Base-by-base conservation (phyloP, 2,888 invertebrate genomes). In the Habrosyne pyritoides region DNA sequence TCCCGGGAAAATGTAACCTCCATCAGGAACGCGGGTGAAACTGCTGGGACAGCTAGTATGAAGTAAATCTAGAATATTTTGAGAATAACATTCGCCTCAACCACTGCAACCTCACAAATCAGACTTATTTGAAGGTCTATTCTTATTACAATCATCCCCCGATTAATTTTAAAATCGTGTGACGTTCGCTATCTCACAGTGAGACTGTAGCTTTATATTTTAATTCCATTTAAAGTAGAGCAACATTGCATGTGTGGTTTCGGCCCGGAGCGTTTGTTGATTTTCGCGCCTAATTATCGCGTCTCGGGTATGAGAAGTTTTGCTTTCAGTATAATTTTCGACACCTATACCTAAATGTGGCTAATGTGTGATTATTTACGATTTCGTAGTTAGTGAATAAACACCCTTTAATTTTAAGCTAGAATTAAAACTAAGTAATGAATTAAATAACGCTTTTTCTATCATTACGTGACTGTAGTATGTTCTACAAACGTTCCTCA, bases 231-330 rank as follows among this genome's bases (percentile, higher is more conserved):
- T 62, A 53, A 64, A 66, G 54, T 60, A 57, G 55, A 56, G 60
- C 58, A 61, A 61, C 59, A 61, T 54, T 51, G 60, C 46, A 47
- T 55, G 49, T 55, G 54, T 55, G 49, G 49, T 57, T 59, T 55
- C 21, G 61, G 61, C 66, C 48, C 28, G 56, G 59, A 65, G 66
- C 56, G 67, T 67, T 66, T 70, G 69, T 73, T 70, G 61, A 63
- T 64, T 60, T 61, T 60, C 61, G 53, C 56, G 64, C 69, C 63
- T 71, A 73, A 73, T 73, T 73, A 67, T 65, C 59, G 52, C 47
- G 51, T 54, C 53, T 42, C 42, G 42, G 47, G 57, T 61, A 66
- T 60, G 64, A 42, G 49, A 69, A 66, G 63, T 66, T 66, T 67
- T 60, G 53, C 54, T 54, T 50, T 58, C 46, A 48, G 60, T 52